Percentiles rank a stretch among this genome's conserved stretches.
Conservation (phyloP, 2,888 invertebrate genomes). For the Lithodes maja region DNA sequence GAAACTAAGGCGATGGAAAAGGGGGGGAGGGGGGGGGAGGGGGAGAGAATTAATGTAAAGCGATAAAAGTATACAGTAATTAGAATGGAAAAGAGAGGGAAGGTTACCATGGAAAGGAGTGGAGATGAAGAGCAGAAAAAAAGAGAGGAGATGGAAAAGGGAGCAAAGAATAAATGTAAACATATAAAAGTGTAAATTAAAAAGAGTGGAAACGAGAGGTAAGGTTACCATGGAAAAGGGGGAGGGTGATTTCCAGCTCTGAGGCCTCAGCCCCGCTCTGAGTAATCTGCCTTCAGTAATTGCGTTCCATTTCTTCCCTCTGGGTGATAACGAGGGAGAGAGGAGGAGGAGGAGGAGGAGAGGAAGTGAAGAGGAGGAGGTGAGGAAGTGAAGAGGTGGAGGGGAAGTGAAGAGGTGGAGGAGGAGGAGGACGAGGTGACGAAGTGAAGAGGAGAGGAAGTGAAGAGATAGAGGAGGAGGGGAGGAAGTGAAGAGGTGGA, state of each 20-base stretch:
- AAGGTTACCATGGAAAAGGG: too few relatives aligned
- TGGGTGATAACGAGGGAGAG: not conserved
- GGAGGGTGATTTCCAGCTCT: too few relatives aligned
- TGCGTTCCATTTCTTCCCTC: too few relatives aligned
- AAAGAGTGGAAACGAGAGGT: not conserved
- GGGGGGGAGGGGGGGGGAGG: not conserved
- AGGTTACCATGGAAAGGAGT: not conserved
- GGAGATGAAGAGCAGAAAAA: not conserved
- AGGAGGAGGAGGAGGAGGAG: too few relatives aligned
- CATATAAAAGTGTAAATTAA: not conserved
- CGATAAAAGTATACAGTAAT: too few relatives aligned
- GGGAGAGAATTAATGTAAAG: not conserved
- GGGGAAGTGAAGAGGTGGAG: too few relatives aligned
- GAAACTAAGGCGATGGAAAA: not conserved
- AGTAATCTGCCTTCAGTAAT: too few relatives aligned
- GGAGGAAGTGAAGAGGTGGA: not conserved
- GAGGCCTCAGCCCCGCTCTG: too few relatives aligned
- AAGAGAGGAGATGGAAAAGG: not conserved
- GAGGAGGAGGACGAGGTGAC: not conserved
- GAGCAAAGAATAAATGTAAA: not conserved
- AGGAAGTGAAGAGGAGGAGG: not conserved
- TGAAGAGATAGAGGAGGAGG: not conserved
- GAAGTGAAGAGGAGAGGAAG: not conserved
- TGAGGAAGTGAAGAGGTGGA: too few relatives aligned
- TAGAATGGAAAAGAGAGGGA: not conserved